These are phyloP conservation scores for Petrocephalus sullivani DNA, from an alignment of 2,797 vertebrate species.

Conservation along the genomic window DNA sequence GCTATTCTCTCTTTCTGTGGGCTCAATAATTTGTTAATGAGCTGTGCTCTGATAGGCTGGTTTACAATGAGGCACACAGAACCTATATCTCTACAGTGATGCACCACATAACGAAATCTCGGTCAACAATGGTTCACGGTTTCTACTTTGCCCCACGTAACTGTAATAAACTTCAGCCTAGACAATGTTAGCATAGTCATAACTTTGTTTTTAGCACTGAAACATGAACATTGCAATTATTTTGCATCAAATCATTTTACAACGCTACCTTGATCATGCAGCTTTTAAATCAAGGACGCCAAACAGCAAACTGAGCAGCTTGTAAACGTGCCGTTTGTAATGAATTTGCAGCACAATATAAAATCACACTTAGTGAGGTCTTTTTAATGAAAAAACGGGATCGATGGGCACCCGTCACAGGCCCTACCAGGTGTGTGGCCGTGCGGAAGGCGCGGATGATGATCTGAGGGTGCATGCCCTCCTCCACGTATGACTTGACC, in stretches of 20 bases:
- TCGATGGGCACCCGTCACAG: background rate
- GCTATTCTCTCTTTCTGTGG: too few relatives aligned
- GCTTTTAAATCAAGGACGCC: background rate
- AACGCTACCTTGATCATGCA: background rate
- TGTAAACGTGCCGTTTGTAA: background rate
- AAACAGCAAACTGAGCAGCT: background rate
- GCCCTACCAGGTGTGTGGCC: slow-evolving; percentile 74
- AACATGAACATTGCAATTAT: background rate
- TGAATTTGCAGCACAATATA: background rate
- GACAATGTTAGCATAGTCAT: background rate
- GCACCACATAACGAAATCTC: too few relatives aligned
- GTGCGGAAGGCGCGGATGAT: slow-evolving; percentile 93
- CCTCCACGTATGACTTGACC: slow-evolving; percentile 87
- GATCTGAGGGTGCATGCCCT: slow-evolving; percentile 93
- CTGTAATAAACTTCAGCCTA: background rate
- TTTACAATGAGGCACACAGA: too few relatives aligned
- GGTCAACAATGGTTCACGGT: background rate
- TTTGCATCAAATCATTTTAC: background rate
- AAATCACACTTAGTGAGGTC: background rate
- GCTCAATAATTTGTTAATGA: too few relatives aligned
- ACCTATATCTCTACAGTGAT: too few relatives aligned
- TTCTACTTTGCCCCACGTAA: background rate
- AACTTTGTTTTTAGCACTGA: background rate
- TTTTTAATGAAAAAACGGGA: background rate
- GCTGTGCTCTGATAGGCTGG: too few relatives aligned